Conservation (phyloP, 2,888 invertebrate species). For the Clistopyga incitator region DNA sequence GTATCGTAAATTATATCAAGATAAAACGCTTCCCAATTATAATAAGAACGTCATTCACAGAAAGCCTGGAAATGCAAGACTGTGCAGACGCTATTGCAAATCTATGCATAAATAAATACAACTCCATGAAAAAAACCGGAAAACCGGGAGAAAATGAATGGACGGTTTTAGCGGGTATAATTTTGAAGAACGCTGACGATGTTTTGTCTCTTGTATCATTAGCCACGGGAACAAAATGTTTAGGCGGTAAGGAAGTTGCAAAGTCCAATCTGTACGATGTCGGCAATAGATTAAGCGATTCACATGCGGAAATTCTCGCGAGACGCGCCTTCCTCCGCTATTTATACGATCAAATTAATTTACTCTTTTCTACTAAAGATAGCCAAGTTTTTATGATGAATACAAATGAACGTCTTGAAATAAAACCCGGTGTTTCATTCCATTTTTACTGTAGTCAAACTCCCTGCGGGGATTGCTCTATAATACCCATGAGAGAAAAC, state of each 20-base stretch:
- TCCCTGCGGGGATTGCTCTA: constrained; percentile 97
- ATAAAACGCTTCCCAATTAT: background rate
- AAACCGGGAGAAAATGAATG: constrained; percentile 92
- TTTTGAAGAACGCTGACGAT: constrained; percentile 83
- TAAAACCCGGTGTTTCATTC: constrained; percentile 88
- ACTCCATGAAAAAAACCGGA: constrained; percentile 90
- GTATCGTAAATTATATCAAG: constrained; percentile 81
- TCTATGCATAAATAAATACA: constrained; percentile 87
- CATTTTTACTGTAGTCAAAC: constrained; percentile 94
- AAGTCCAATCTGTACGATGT: constrained; percentile 85
- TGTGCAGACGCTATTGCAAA: constrained; percentile 86
- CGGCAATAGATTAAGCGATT: constrained; percentile 93
- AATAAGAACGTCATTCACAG: constrained; percentile 7
- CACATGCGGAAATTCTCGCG: constrained; percentile 96
- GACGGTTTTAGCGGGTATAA: constrained; percentile 92
- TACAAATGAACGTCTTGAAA: constrained; percentile 82
- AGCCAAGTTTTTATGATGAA: constrained; percentile 82
- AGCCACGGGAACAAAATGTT: constrained; percentile 96
- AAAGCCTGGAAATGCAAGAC: constrained; percentile 67
- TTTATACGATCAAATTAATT: constrained; percentile 88
- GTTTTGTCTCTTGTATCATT: constrained; percentile 89
- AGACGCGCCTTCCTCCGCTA: constrained; percentile 93
- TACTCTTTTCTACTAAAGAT: constrained; percentile 77
- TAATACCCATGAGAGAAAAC: constrained; percentile 87
- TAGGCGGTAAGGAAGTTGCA: constrained; percentile 88